Conservation (phyloP, 2,797 vertebrate genomes). For the Botia almorhae region DNA sequence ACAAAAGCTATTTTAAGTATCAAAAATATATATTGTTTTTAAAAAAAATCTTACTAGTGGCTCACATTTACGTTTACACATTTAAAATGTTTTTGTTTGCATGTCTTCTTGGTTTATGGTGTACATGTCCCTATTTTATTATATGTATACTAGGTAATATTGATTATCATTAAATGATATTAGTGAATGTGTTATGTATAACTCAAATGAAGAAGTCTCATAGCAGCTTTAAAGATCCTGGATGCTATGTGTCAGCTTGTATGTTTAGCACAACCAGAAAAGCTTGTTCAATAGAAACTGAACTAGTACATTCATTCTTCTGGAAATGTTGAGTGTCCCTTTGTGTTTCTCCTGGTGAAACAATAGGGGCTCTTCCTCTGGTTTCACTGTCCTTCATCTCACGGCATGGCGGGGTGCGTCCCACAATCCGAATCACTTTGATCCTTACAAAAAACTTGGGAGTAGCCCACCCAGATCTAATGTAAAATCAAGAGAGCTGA, state of each 20-base stretch:
- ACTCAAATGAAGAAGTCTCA: neutral
- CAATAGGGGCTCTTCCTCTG: neutral
- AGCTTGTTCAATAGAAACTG: conserved; percentile 38
- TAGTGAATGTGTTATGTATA: neutral
- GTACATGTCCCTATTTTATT: neutral
- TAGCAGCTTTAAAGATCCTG: neutral
- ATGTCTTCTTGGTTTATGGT: neutral
- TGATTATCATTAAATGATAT: neutral
- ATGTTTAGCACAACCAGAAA: conserved; percentile 24
- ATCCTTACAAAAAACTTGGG: neutral
- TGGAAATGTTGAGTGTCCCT: neutral
- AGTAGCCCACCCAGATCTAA: neutral
- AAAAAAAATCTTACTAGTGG: neutral
- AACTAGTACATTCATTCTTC: neutral
- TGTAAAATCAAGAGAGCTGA: neutral
- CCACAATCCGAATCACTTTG: neutral
- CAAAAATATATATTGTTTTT: neutral
- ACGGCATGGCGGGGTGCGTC: conserved; percentile 3
- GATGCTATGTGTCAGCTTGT: neutral
- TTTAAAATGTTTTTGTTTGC: neutral
- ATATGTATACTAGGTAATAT: conserved; percentile 5
- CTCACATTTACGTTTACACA: neutral
- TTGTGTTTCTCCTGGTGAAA: neutral
- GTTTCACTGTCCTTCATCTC: conserved; percentile 14
- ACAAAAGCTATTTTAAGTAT: neutral